A percentile compares a stretch with the other conserved stretches of the same genome.
These are phyloP conservation scores for Phaenicophaeus curvirostris DNA, from an alignment of 2,797 vertebrate genomes.

Conservation along the genomic window DNA sequence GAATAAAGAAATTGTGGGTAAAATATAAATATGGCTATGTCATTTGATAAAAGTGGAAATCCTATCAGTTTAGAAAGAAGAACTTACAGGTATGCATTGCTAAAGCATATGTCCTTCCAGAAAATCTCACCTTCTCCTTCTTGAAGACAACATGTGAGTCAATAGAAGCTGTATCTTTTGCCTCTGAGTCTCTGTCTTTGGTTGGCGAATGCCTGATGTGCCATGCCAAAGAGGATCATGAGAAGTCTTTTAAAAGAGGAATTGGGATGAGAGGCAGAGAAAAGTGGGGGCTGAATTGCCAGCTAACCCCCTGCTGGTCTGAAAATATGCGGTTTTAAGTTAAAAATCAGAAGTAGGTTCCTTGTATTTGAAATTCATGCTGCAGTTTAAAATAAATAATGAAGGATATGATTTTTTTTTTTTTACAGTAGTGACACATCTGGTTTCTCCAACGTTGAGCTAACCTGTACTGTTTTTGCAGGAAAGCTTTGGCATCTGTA, in stretches of 20 bases:
- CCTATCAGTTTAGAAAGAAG: not conserved
- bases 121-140: not conserved
- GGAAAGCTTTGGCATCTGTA: not conserved
- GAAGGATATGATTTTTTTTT: not conserved
- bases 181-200: not conserved
- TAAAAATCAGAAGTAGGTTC: not conserved
- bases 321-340: not conserved
- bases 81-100: not conserved
- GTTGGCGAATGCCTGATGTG: not conserved
- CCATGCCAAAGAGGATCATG: not conserved
- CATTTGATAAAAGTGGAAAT: not conserved
- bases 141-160: not conserved
- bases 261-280: not conserved
- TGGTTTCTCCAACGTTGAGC: not conserved
- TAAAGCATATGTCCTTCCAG: not conserved
- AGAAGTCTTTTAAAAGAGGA: constrained; percentile 6
- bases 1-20: not conserved
- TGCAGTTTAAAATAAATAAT: not conserved
- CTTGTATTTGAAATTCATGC: not conserved
- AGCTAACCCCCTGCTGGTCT: not conserved
- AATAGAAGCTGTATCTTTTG: not conserved
- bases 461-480: not conserved
- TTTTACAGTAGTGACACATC: not conserved
- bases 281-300: not conserved
- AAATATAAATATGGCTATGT: not conserved